Base-by-base conservation (phyloP, 2,888 invertebrate genomes). In the Pseudeuparius sepicola region DNA sequence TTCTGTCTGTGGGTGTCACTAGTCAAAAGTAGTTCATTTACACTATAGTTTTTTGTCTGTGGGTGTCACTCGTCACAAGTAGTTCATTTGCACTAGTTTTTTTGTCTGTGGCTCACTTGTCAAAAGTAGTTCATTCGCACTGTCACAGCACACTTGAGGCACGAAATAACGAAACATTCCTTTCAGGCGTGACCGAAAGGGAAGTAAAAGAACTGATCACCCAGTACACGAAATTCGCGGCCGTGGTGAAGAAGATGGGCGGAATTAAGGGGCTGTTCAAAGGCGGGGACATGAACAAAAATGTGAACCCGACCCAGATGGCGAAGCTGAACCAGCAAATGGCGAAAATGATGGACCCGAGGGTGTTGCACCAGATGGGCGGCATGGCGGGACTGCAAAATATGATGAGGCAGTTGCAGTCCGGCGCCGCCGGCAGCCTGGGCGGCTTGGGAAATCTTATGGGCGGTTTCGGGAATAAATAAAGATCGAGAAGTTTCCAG, bases 321-420 rank as follows among this genome's bases (percentile, higher is more conserved):
- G 89, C 92, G 1, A 96, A 96, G 65, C 71, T 99, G 6, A 97
- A 98, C 64, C 94, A 96, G 63, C 96, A 98, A 67, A 97, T 99
- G 94, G 96, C 97, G 4, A 93, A 90, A 64, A 96, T 98, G 93
- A 99, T 99, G 85, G 98, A 99, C 66, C 98, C 98, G 0, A 71
- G 94, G 39, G 90, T 99, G 46, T 68, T 99, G 31, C 94, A 97
- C 53, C 97, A 98, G 55, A 80, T 80, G 94, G 94, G 96, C 49
- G 97, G 97, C 14, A 90, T 96, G 78, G 75, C 82, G 12, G 97
- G 96, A 1, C 68, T 97, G 13, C 93, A 96, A 59, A 94, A 85
- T 57, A 96, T 98, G 86, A 96, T 98, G 96, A 70, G 88, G 51
- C 97, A 93, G 57, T 66, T 94, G 45, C 82, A 83, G 54, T 71